Evolutionary conservation across 2,888 invertebrate species (phyloP), one percentile per base, ranked within the genome.

Genomic region (Rotaria socialis): DNA sequence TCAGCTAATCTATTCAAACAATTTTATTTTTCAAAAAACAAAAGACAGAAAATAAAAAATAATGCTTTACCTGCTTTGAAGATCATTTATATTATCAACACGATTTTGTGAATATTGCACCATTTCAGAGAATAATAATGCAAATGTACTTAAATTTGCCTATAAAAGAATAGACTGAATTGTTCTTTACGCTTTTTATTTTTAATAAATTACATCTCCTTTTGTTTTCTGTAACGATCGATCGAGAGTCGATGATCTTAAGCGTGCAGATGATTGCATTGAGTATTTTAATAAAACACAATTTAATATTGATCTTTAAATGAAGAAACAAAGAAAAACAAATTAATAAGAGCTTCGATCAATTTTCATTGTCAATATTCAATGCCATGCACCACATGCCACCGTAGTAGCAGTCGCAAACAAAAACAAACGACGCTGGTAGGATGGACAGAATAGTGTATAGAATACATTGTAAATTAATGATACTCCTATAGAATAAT

Each of bases 71-170:
- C 95, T 96, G 89, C 93, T 95, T 91, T 98, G 97, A 84, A 98
- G 92, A 91, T 97, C 97, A 27, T 95, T 94, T 56, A 97, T 95
- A 22, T 96, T 96, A 90, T 95, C 95, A 16, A 96, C 96, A 89
- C 96, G 90, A 88, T 92, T 92, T 88, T 99, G 97, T 90, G 96
- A 96, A 92, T 99, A 99, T 91, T 97, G 96, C 2, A 99, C 96
- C 88, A 98, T 94, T 93, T 99, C 99, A 41, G 97, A 97, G 92
- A 99, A 99, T 86, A 99, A 92, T 85, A 99, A 93, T 1, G 97
- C 96, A 92, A 96, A 98, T 89, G 96, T 94, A 89, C 96, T 95
- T 85, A 96, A 92, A 85, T 96, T 96, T 87, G 92, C 90, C 92
- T 92, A 88, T 24, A 91, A 85, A 56, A 80, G 24, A 80, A 16